Evolutionary conservation across 2,888 invertebrate species (phyloP), one percentile per base, ranked within the genome.

Genomic region (Aleiodes leptofemur): DNA sequence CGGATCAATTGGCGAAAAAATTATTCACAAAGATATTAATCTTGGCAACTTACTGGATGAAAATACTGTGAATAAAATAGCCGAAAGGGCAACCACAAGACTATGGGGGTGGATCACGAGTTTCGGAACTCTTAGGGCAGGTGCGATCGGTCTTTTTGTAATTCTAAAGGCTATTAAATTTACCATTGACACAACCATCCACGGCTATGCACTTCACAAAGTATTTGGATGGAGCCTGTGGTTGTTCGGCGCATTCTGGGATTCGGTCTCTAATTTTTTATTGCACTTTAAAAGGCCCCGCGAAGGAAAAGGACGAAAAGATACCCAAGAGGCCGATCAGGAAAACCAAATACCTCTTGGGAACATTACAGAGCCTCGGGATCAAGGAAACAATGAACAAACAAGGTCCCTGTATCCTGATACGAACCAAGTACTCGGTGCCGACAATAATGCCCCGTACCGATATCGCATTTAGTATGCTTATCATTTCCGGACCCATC

Each of bases 221-320:
- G 53, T n/a, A 1, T 53, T 53, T 16, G 53, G 53, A 53, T 53
- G 53, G 53, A 53, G 53, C n/a, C n/a, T 53, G 2, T 53, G 53
- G 53, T 16, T 53, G 1, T 5, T 53, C 7, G 53, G 53, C 1
- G 53, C 53, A 1, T n/a, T 53, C 5, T 53, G 53, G 53, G 53
- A 53, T 5, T 53, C 53, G 4, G 4, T 53, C 7, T 14, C 53
- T 4, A 53, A n/a, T 16, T 53, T 53, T 5, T 16, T 53, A 16
- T 5, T 53, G 2, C 53, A 53, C n/a, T 53, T 53, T 13, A 53
- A 53, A 5, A 13, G n/a, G 6, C 11, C 51, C n/a, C 2, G 2
- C 3, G 51, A n/a, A 6, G n/a, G 6, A 51, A 6, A 3, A 3
- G 51, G 7, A 6, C 31, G 3, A 3, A 5, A 3, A 4, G 31